Percentiles rank a stretch among this genome's conserved stretches.
Evolutionary conservation across 2,888 invertebrate species (phyloP).

Genomic region (Crepidodera aurea): DNA sequence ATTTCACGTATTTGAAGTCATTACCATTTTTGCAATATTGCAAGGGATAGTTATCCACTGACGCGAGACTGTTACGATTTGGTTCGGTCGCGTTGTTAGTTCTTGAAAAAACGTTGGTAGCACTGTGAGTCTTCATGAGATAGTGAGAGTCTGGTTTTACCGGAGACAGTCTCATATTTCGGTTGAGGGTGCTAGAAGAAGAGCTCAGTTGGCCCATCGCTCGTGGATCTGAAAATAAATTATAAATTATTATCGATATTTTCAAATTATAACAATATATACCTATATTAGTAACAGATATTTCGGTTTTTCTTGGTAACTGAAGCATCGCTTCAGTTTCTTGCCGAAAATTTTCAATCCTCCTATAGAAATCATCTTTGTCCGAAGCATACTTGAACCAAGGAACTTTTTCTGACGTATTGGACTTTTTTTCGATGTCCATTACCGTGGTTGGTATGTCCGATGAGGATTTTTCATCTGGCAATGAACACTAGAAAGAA

Average conservation of each 20-base stretch:
- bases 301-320: slow-evolving; percentile 55
- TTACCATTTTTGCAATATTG: slow-evolving; percentile 47
- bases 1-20: slow-evolving; percentile 30
- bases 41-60: slow-evolving; percentile 50
- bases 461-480: slow-evolving; percentile 45
- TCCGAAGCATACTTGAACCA: slow-evolving; percentile 69
- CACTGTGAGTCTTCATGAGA: slow-evolving; percentile 59
- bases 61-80: slow-evolving; percentile 51
- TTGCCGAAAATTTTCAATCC: slow-evolving; percentile 76
- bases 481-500: slow-evolving; percentile 49
- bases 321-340: slow-evolving; percentile 77
- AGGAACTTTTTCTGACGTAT: slow-evolving; percentile 57
- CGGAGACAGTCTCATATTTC: slow-evolving; percentile 42
- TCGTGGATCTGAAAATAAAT: slow-evolving; percentile 47
- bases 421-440: slow-evolving; percentile 53
- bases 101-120: slow-evolving; percentile 58
- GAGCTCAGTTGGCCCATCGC: slow-evolving; percentile 48
- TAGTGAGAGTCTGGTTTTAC: slow-evolving; percentile 44
- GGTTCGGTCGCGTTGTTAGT: slow-evolving; percentile 37
- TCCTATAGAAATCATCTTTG: slow-evolving; percentile 69
- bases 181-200: slow-evolving; percentile 51
- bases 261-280: slow-evolving; percentile 24
- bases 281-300: slow-evolving; percentile 50
- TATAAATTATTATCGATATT: no score
- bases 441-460: slow-evolving; percentile 55